phyloP scores from a whole-genome alignment of 2,888 invertebrate species.

The Osedax fenrisi region DNA sequence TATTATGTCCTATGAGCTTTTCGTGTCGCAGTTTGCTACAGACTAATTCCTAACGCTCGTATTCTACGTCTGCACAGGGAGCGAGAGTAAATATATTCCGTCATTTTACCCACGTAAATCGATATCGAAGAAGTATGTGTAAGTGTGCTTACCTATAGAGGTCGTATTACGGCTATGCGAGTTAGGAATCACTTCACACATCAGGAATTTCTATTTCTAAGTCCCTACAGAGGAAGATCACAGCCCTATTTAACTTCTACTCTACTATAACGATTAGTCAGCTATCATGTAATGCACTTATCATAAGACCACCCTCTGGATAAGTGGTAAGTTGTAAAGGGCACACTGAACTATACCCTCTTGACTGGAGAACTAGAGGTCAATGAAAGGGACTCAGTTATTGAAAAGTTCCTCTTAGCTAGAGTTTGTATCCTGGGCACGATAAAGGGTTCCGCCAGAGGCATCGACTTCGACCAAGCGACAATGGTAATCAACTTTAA shows the following conservation, averaged over 20 bases:
- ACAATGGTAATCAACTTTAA: conserved; percentile 97
- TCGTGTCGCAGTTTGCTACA: conserved; percentile 91
- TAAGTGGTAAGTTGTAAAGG: conserved; percentile 75
- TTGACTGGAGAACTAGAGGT: conserved; percentile 83
- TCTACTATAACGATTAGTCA: conserved; percentile 89
- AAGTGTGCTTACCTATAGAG: too few relatives aligned
- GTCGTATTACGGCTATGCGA: too few relatives aligned
- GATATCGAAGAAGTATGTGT: too few relatives aligned
- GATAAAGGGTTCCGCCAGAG: conserved; percentile 56
- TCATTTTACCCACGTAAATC: too few relatives aligned
- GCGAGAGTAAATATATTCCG: too few relatives aligned
- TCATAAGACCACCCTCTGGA: conserved; percentile 72
- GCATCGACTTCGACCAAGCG: conserved; percentile 84
- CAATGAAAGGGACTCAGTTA: conserved; percentile 74
- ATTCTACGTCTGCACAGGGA: conserved; percentile 52
- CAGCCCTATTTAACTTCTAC: conserved; percentile 86
- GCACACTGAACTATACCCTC: conserved; percentile 85
- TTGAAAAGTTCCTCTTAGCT: conserved; percentile 74
- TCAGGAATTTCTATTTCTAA: conserved; percentile 81
- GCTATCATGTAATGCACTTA: conserved; percentile 93
- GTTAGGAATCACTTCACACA: conserved; percentile 33
- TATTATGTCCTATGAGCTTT: conserved; percentile 85
- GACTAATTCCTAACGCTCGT: conserved; percentile 78
- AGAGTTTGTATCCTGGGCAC: conserved; percentile 88
- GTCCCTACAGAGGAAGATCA: conserved; percentile 71